Conservation (phyloP, 2,888 invertebrate genomes). For the Pterostichus niger region DNA sequence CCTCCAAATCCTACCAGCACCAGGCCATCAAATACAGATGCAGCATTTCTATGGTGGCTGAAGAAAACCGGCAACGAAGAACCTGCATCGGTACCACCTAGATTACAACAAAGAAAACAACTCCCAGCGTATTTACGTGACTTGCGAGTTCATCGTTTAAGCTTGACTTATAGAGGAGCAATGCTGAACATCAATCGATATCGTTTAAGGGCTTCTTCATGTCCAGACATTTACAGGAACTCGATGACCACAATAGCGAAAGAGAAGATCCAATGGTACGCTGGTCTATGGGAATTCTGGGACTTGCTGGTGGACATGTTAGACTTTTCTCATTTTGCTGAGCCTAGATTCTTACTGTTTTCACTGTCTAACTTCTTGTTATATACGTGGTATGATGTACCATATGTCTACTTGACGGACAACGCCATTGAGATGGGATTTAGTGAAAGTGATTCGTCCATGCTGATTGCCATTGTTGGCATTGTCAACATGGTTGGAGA, state of each 20-base stretch:
- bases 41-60: slow-evolving; percentile 80
- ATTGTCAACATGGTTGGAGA: slow-evolving; percentile 93
- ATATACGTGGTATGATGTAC: slow-evolving; percentile 96
- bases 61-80: slow-evolving; percentile 75
- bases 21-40: slow-evolving; percentile 72
- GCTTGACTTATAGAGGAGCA: slow-evolving; percentile 90
- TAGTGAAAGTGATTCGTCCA: slow-evolving; percentile 86
- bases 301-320: slow-evolving; percentile 87
- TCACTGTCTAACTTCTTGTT: slow-evolving; percentile 93
- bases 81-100: slow-evolving; percentile 71
- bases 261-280: slow-evolving; percentile 87
- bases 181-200: slow-evolving; percentile 92
- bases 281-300: slow-evolving; percentile 88
- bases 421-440: slow-evolving; percentile 86
- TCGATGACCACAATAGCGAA: slow-evolving; percentile 92
- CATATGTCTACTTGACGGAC: slow-evolving; percentile 94
- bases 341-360: slow-evolving; percentile 87
- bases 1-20: slow-evolving; percentile 72
- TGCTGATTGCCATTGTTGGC: slow-evolving; percentile 92
- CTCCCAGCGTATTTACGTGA: slow-evolving; percentile 86
- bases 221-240: slow-evolving; percentile 93
- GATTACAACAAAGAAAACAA: slow-evolving; percentile 73
- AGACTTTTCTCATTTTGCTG: slow-evolving; percentile 89
- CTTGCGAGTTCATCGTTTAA: slow-evolving; percentile 86
- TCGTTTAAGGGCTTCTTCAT: slow-evolving; percentile 90